Percentiles rank a stretch among this genome's conserved stretches.
Conservation (phyloP, 2,888 invertebrate genomes). For the Sclerodermus sp. region DNA sequence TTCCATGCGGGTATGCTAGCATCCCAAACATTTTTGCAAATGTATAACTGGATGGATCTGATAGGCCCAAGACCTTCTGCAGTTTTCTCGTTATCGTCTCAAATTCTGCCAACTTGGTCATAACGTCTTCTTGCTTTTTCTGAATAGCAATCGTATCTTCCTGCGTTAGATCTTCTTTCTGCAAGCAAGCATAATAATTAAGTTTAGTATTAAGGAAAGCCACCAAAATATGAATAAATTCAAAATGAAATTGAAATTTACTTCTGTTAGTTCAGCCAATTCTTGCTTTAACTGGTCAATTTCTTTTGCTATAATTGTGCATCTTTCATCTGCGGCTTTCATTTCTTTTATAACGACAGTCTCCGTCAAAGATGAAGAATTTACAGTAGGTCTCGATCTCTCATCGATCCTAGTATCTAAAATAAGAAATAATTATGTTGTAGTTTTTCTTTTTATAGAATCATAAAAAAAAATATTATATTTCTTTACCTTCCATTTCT, state of each 20-base stretch:
- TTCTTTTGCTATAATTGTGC: slow-evolving; percentile 50
- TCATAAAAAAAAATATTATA: no score
- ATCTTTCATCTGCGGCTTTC: slow-evolving; percentile 57
- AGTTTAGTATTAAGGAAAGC: slow-evolving; percentile 3
- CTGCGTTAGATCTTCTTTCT: slow-evolving; percentile 65
- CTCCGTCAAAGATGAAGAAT: slow-evolving; percentile 18
- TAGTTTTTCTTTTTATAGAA: no score
- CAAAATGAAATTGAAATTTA: slow-evolving; percentile 23
- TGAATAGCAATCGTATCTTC: slow-evolving; percentile 63
- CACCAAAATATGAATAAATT: background rate
- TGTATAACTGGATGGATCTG: slow-evolving; percentile 48
- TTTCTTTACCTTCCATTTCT: no score
- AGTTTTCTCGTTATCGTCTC: slow-evolving; percentile 65
- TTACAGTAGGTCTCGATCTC: no score
- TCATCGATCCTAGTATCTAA: no score
- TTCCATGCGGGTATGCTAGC: slow-evolving; percentile 34
- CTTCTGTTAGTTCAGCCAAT: slow-evolving; percentile 53
- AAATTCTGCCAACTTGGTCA: slow-evolving; percentile 65
- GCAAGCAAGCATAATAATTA: no score
- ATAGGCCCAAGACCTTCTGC: slow-evolving; percentile 60
- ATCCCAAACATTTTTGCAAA: slow-evolving; percentile 42
- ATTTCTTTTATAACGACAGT: slow-evolving; percentile 55
- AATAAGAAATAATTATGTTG: no score
- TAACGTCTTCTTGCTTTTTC: slow-evolving; percentile 63
- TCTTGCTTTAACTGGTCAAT: slow-evolving; percentile 58